Evolutionary conservation across 2,888 invertebrate genomes (phyloP), one percentile per base, ranked within the genome.

Genomic region (Cheilosia vulpina): DNA sequence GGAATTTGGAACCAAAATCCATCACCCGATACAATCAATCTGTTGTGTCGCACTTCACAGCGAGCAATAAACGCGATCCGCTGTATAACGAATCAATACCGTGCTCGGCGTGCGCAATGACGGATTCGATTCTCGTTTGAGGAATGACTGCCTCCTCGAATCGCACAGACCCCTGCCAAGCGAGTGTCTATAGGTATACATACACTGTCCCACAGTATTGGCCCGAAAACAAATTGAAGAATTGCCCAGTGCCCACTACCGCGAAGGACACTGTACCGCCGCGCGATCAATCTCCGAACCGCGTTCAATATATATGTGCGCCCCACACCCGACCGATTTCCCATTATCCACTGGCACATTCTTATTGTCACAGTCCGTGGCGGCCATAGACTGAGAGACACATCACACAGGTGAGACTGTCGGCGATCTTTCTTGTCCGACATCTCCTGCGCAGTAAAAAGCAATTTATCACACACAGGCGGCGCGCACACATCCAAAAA

Each of bases 21-120:
- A 52, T 68, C 66, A 34, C 34, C 19, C 66, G 19, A 21, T 69
- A 69, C 83, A 84, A 84, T 76, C 80, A 79, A 75, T 79, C 75
- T 45, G 52, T 80, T 84, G 84, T 84, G 84, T 84, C 84, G 71
- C 80, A 79, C 69, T 65, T 79, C 79, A 79, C 79, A 84, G 79
- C 83, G 41, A 75, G 83, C 66, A 71, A 66, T 71, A 71, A 77
- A 62, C 68, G 43, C 77, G 60, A 69, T 55, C 55, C 53, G 53
- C 75, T 75, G 65, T 80, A 69, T 80, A 65, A 76, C 84, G 75
- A 84, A 84, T 80, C 84, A 71, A 76, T 84, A 71, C 71, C 62
- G 13, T 43, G 47, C 47, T 41, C 60, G 31, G 0, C 31, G 31
- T 55, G 47, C 69, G 58, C 17, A 68, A 43, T 73, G 69, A 76